These are phyloP conservation scores for Pachyramphus minor DNA, from an alignment of 2,113 vertebrate species.

Conservation along the genomic window DNA sequence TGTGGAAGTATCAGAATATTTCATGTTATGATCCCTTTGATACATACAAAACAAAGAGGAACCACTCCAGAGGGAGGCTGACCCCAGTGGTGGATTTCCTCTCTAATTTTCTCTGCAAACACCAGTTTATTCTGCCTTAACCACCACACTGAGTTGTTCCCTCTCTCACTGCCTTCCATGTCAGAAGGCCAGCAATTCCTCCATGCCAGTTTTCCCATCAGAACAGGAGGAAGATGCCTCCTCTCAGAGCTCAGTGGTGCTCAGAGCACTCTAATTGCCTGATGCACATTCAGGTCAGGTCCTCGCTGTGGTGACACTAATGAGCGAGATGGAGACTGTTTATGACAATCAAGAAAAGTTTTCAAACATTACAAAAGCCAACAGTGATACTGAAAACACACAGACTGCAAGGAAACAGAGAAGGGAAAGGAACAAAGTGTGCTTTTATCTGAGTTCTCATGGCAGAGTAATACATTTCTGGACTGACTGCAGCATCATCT, in stretches of 20 bases:
- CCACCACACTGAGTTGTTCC: accelerated
- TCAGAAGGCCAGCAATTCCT: not conserved
- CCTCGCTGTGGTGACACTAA: not conserved
- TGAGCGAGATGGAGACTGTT: constrained; percentile 13
- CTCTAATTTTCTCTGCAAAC: not conserved
- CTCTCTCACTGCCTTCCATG: accelerated
- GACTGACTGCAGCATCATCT: not conserved
- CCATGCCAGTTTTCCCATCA: not conserved
- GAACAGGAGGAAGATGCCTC: not conserved
- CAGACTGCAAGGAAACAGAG: not conserved
- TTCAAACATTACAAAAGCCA: constrained; percentile 38
- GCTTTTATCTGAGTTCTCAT: not conserved
- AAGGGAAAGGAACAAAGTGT: not conserved
- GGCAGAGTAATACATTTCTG: not conserved
- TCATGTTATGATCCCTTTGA: not conserved
- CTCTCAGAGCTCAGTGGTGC: not conserved
- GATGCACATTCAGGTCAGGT: constrained; percentile 39
- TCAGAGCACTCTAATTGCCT: not conserved
- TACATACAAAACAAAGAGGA: not conserved
- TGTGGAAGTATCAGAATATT: accelerated
- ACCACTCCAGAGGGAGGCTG: not conserved
- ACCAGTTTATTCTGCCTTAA: not conserved
- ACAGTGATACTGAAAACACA: not conserved
- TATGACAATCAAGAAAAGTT: constrained; percentile 48
- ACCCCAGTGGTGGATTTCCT: accelerated